Base-by-base conservation (phyloP, 53 echinoderm and acorn worm species). In the Temnopleurus reevesii region DNA sequence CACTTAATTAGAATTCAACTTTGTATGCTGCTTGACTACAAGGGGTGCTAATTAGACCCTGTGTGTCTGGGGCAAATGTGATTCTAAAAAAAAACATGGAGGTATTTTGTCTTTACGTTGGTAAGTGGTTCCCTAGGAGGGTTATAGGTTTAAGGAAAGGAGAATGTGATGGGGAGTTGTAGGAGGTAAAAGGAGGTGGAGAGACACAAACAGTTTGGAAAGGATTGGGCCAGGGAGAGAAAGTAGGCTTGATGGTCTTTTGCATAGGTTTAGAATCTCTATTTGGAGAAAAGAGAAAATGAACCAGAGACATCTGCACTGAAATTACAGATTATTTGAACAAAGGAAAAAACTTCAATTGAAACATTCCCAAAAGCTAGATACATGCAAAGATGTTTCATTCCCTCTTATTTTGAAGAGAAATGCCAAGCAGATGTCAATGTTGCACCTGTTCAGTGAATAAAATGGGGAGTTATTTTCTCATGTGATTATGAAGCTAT, bases 1-100 rank as follows among this genome's bases (percentile, higher is more conserved):
- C 46, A 49, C 79, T 79, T 79, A 49, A 79, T 79, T 49, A 79
- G 79, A 46, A 79, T 79, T 26, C 27, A 15, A 28, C 79, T 49
- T 47, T 79, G 29, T 18, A 46, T 46, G 49, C 27, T 24, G 25
- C 49, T 2, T 12, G 28, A 79, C 9, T 41, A 8, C 49, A 49
- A 28, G 29, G 77, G 79, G 79, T 47, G 79, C 79, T 79, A 79
- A 79, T 79, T 47, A 23, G 49, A 26, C 46, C 79, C 27, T 1
- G 79, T 79, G 46, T 79, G 79, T 79, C 15, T 51, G 2, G 30
- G 43, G 71, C 1, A 9, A 71, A 71, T 71, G 71, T 71, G 71
- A 41, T 41, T 41, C 36, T 10, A 12, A 71, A n/a, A n/a, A 71
- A 71, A 71, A n/a, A n/a, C 71, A 71, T 71, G 71, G 23, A 2